phyloP scores from a whole-genome alignment of 2,797 vertebrate species.

The Nothura maculosa region DNA sequence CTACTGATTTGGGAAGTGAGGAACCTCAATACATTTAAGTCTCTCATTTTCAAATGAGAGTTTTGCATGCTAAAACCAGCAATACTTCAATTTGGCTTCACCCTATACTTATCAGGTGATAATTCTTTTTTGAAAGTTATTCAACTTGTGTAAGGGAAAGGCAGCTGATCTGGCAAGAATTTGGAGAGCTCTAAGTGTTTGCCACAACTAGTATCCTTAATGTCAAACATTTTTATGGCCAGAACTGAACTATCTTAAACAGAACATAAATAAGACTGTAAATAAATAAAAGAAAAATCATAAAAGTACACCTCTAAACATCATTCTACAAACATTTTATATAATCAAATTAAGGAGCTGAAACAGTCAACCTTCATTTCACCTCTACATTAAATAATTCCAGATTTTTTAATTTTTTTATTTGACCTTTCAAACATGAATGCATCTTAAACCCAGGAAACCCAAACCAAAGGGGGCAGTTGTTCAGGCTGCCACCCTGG shows the following conservation, averaged over 20 bases:
- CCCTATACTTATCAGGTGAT: slow-evolving; percentile 37
- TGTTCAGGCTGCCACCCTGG: background rate
- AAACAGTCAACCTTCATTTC: slow-evolving; percentile 82
- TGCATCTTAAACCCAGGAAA: slow-evolving; percentile 32
- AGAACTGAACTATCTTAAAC: slow-evolving; percentile 87
- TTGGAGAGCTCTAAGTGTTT: slow-evolving; percentile 65
- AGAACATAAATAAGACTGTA: slow-evolving; percentile 89
- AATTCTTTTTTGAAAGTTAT: slow-evolving; percentile 43
- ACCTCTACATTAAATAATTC: slow-evolving; percentile 81
- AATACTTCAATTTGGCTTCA: slow-evolving; percentile 47
- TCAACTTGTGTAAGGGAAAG: slow-evolving; percentile 44
- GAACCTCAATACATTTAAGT: background rate
- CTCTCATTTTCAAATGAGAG: slow-evolving; percentile 60
- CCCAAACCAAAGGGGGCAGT: slow-evolving; percentile 27
- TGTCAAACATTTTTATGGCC: slow-evolving; percentile 79
- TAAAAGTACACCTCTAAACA: slow-evolving; percentile 81
- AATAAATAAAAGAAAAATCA: slow-evolving; percentile 88
- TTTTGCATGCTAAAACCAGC: slow-evolving; percentile 63
- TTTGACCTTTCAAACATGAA: slow-evolving; percentile 77
- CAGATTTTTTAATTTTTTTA: slow-evolving; percentile 61
- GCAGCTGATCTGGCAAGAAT: slow-evolving; percentile 43
- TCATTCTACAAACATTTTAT: slow-evolving; percentile 81
- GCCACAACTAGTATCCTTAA: slow-evolving; percentile 68
- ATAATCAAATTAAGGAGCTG: slow-evolving; percentile 77
- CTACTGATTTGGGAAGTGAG: slow-evolving; percentile 45